These are phyloP conservation scores for Ormyrus rosae DNA, from an alignment of 2,888 invertebrate species.

Conservation along the genomic window DNA sequence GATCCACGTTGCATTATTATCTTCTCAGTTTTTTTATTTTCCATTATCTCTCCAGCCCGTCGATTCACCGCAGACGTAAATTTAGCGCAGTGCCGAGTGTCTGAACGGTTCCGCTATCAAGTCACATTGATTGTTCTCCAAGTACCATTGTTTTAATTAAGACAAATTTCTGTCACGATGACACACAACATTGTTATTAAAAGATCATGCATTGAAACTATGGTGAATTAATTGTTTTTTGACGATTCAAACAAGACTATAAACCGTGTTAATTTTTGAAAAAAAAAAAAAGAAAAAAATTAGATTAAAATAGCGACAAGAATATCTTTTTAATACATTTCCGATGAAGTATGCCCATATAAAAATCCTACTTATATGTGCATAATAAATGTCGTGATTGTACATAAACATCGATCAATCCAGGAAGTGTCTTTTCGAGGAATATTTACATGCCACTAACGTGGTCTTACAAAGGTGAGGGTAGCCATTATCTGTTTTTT, in stretches of 20 bases:
- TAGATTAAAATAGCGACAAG: too few species aligned
- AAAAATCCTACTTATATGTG: constrained; percentile 26
- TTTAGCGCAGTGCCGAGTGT: too few species aligned
- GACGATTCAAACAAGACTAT: too few species aligned
- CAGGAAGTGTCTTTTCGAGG: background rate
- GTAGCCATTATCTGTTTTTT: constrained; percentile 15
- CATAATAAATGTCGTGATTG: constrained; percentile 30
- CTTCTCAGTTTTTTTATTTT: too few species aligned
- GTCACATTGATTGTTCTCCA: background rate
- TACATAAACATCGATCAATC: constrained; percentile 27
- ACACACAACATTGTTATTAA: too few species aligned
- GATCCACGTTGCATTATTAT: background rate
- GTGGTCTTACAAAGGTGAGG: constrained; percentile 35
- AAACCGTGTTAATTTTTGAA: too few species aligned
- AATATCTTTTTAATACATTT: background rate
- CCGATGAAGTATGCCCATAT: constrained; percentile 4
- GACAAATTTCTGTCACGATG: too few species aligned
- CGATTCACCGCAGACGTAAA: too few species aligned
- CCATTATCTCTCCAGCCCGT: too few species aligned
- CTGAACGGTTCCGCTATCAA: background rate
- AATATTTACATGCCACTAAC: constrained; percentile 37
- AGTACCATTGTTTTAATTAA: background rate
- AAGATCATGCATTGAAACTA: too few species aligned
- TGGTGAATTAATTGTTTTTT: background rate
- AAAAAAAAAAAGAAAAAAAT: too few species aligned